Base-by-base conservation (phyloP, 2,888 invertebrate species). In the Drosophila putrida region DNA sequence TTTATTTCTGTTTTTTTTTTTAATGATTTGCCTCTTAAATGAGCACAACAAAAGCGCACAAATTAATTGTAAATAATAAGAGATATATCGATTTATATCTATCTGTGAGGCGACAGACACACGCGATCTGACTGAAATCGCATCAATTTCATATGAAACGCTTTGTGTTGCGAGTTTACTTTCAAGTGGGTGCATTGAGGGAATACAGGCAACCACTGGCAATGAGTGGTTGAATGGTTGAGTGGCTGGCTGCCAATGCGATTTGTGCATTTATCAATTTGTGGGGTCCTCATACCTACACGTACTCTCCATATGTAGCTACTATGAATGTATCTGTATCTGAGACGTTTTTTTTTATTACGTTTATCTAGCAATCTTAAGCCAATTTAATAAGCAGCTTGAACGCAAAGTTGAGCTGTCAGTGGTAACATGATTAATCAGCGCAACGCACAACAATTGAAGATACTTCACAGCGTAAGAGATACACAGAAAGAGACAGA, bases 391-490 rank as follows among this genome's bases (percentile, higher is more conserved):
- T 84, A 84, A 84, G 83, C 83, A 82, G 86, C 82, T 78, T 83
- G 82, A 71, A 67, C 73, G 79, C 87, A 82, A 84, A 84, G 84
- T 84, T 88, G 82, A 88, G 85, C 85, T 85, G 85, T 85, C 85
- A 85, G 85, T 88, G 82, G 81, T 80, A 87, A 81, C 71, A 88
- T 85, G 85, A 85, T 85, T 85, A 85, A 85, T 85, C 85, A 88
- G 85, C 85, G 69, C 77, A 74, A 61, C 66, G 66, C 62, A 76
- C 38, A 67, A 71, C 85, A 88, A 88, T 85, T 81, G 83, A 84
- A 84, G 86, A 85, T 73, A 71, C 69, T 61, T 55, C 27, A 50
- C 33, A 50, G 11, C 39, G 49, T n/a, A 27, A 41, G 47, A 47
- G 47, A 60, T 39, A 61, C 49, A 63, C 54, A 54, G 63, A 28